Evolutionary conservation across 2,888 invertebrate genomes (phyloP).

Genomic region (Ectropis crepuscularia): DNA sequence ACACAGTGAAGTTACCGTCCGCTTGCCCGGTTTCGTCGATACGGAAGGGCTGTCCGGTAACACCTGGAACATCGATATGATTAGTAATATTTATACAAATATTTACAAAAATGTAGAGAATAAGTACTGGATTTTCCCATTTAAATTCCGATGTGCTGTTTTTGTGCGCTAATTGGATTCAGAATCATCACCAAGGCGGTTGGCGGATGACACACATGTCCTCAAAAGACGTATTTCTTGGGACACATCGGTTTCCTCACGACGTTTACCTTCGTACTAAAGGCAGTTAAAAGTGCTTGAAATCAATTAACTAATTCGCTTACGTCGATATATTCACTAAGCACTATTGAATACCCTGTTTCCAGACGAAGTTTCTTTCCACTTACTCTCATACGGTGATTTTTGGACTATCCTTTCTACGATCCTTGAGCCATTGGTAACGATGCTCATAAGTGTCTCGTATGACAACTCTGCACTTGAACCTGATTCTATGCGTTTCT

Average conservation of each 20-base stretch:
- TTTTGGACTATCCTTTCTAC: conserved; percentile 93
- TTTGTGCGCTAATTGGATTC: too few relatives aligned
- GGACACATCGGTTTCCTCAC: too few relatives aligned
- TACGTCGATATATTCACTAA: not conserved
- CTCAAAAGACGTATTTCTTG: too few relatives aligned
- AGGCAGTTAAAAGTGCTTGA: too few relatives aligned
- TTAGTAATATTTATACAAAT: not conserved
- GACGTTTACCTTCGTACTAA: too few relatives aligned
- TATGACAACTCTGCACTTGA: conserved; percentile 79
- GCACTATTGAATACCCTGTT: not conserved
- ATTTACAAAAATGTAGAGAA: not conserved
- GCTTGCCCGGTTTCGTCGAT: conserved; percentile 97
- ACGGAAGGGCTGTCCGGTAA: conserved; percentile 96
- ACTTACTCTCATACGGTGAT: conserved; percentile 45
- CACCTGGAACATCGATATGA: conserved; percentile 87
- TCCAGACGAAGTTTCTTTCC: not conserved
- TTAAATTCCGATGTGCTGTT: too few relatives aligned
- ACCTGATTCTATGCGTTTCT: conserved; percentile 40
- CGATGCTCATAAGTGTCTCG: conserved; percentile 87
- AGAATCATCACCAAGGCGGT: too few relatives aligned
- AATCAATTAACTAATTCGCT: too few relatives aligned
- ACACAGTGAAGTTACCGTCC: conserved; percentile 97
- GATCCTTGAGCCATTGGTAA: conserved; percentile 94
- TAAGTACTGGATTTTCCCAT: too few relatives aligned
- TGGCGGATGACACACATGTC: too few relatives aligned